These are phyloP conservation scores for Ahaetulla prasina DNA, from an alignment of 2,113 vertebrate genomes.

Conservation along the genomic window DNA sequence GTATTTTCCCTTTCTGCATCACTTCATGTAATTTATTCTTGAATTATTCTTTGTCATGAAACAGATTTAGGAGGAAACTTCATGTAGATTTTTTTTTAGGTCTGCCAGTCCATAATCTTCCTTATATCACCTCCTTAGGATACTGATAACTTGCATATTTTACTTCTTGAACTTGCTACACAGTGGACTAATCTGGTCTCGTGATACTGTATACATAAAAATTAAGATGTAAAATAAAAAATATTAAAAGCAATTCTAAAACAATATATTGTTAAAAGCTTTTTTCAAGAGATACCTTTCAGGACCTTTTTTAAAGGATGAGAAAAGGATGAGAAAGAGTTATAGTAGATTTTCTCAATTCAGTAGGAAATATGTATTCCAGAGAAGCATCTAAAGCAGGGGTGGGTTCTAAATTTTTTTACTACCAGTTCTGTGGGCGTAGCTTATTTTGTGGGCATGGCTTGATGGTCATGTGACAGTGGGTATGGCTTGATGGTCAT, in stretches of 20 bases:
- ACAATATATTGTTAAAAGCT: neutral
- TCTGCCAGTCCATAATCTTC: neutral
- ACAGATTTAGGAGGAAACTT: neutral
- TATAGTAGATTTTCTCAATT: neutral
- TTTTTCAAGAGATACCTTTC: neutral
- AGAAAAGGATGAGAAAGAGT: neutral
- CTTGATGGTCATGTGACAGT: too few species aligned
- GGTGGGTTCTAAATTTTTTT: too few species aligned
- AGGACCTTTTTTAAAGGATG: neutral
- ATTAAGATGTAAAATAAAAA: neutral
- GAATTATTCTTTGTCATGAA: neutral
- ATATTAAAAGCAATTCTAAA: neutral
- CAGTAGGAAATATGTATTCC: neutral
- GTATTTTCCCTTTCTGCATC: too few species aligned
- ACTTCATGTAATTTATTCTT: neutral
- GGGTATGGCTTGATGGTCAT: too few species aligned
- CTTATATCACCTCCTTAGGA: neutral
- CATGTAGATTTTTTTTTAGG: neutral
- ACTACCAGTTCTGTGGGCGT: too few species aligned
- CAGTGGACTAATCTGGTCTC: neutral
- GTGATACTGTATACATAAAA: neutral
- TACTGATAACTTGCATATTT: neutral
- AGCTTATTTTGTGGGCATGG: too few species aligned
- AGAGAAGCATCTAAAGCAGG: neutral
- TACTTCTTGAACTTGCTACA: neutral